These are phyloP conservation scores for Phaenicophaeus curvirostris DNA, from an alignment of 2,797 vertebrate genomes.

Conservation along the genomic window DNA sequence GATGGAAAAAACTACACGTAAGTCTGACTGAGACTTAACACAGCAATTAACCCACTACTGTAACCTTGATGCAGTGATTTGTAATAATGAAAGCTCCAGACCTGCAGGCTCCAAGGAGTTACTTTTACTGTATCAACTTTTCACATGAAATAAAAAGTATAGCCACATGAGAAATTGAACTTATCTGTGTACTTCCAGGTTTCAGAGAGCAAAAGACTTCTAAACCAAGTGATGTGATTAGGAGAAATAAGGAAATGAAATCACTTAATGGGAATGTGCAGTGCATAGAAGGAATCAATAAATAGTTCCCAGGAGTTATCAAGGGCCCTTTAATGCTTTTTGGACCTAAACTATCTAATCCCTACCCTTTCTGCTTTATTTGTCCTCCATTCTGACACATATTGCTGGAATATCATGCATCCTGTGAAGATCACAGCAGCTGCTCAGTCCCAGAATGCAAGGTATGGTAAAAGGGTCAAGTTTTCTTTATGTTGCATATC, in stretches of 20 bases:
- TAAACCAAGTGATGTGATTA: slow-evolving; percentile 37
- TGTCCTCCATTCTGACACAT: neutral
- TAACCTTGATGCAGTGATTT: neutral
- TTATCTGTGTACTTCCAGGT: neutral
- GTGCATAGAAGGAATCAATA: neutral
- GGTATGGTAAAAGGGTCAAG: neutral
- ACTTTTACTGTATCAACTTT: slow-evolving; percentile 36
- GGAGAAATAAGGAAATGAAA: slow-evolving; percentile 59
- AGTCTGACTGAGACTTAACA: neutral
- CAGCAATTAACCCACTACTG: neutral
- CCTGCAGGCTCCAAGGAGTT: slow-evolving; percentile 65
- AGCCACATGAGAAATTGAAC: neutral
- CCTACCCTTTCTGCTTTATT: slow-evolving; percentile 32
- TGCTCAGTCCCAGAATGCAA: neutral
- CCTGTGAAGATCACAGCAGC: slow-evolving; percentile 45
- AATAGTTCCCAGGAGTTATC: slow-evolving; percentile 51
- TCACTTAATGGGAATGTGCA: slow-evolving; percentile 37
- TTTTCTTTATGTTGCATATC: neutral
- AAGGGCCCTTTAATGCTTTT: slow-evolving; percentile 13
- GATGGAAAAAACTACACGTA: neutral
- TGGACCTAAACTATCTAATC: slow-evolving; percentile 40
- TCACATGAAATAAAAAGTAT: slow-evolving; percentile 17
- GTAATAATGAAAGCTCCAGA: slow-evolving; percentile 52
- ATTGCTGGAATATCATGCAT: neutral
- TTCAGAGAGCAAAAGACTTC: slow-evolving; percentile 40